Percentiles rank a stretch among this genome's conserved stretches.
Evolutionary conservation across 2,888 invertebrate genomes (phyloP).

Genomic region (Aporophyla lueneburgensis): DNA sequence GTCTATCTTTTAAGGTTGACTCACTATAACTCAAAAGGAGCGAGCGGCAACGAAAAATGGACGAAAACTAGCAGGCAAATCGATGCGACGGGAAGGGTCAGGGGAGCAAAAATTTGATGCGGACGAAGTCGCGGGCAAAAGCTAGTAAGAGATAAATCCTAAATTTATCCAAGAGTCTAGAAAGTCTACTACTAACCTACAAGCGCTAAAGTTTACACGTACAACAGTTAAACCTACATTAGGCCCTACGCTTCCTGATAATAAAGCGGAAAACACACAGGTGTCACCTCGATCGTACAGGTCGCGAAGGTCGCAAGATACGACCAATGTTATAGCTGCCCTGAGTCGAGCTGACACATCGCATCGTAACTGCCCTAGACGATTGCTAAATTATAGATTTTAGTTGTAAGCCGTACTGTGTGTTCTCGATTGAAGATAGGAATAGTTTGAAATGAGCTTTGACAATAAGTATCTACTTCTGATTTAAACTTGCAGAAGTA

Average conservation of each 20-base stretch:
- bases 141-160: background rate
- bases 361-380: conserved; percentile 52
- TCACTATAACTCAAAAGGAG: no score
- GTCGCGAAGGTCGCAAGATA: conserved; percentile 41
- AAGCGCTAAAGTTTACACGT: background rate
- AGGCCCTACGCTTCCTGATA: background rate
- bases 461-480: no score
- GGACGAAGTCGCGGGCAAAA: no score
- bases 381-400: conserved; percentile 59
- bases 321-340: conserved; percentile 53
- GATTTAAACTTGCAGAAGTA: background rate
- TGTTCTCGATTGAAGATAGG: conserved; percentile 31
- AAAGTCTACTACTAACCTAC: background rate
- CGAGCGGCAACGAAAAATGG: no score
- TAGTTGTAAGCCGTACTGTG: conserved; percentile 22
- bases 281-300: conserved; percentile 28
- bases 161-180: background rate
- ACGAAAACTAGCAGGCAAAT: no score
- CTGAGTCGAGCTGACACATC: conserved; percentile 47
- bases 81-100: no score
- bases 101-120: no score
- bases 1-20: no score
- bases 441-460: background rate
- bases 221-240: conserved; percentile 9
- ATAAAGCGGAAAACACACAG: conserved; percentile 45